Evolutionary conservation across 2,888 invertebrate species (phyloP), one percentile per base, ranked within the genome.

Genomic region (Myopa tessellatipennis): DNA sequence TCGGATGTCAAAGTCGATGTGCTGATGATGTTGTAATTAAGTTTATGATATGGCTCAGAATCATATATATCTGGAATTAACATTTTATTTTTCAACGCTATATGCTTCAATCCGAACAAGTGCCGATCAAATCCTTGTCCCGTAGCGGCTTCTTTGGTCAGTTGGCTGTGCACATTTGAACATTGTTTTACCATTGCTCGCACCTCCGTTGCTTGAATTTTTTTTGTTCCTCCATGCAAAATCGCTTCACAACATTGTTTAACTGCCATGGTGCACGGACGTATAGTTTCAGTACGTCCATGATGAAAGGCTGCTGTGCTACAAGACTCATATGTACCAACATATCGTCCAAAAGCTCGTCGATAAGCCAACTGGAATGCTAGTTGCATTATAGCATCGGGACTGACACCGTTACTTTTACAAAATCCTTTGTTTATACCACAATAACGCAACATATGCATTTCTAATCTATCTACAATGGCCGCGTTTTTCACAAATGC

Each of bases 61-160:
- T 90, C 91, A 18, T 86, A 90, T 5, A 95, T 93, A 58, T 91
- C 86, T 0, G 91, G 90, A 12, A 87, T 80, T 1, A 84, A 81
- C 4, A 91, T 82, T n/a, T 90, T 90, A 77, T 91, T 90, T 58
- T 91, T 89, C 84, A 93, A 92, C 0, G 95, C 95, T 12, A 95
- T 91, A 81, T 94, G 92, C 87, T 92, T 93, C 73, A 99, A 88
- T 0, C 94, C 97, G 88, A 97, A 98, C 83, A 99, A 89, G 89
- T 99, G 99, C 7, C 99, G 92, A 89, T 99, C 99, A 88, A 98
- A 99, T 34, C 97, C 99, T 90, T 99, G 96, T 0, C 98, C 99
- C 96, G 98, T 97, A 0, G 98, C 97, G 2, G 98, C 98, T 85
- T 98, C 94, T 88, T 96, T 98, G 0, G 96, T 94, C 36, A 99